Evolutionary conservation across 2,113 vertebrate genomes (phyloP).

Genomic region (Lethenteron camtschaticum): DNA sequence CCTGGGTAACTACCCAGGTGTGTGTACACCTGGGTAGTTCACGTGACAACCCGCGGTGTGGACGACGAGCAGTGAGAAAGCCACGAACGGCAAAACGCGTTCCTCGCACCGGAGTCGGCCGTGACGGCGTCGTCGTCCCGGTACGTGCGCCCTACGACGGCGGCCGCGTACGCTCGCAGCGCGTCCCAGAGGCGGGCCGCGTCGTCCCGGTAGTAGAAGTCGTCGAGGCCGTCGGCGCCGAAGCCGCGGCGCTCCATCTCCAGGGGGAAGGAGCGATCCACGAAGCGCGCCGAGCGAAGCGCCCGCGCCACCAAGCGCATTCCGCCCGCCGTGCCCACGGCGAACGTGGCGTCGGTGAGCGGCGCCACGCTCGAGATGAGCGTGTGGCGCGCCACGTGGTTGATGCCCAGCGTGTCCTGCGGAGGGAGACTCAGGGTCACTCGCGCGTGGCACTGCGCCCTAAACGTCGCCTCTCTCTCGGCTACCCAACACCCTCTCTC

Average conservation of each 20-base stretch:
- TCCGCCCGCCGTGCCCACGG: background rate
- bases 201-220: background rate
- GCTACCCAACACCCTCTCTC: no score
- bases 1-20: no score
- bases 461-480: no score
- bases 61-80: no score
- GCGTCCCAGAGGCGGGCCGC: background rate
- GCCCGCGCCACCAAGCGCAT: background rate
- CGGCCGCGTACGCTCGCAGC: background rate
- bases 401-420: constrained; percentile 5
- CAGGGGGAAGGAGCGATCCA: background rate
- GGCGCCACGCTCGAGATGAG: background rate
- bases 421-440: background rate
- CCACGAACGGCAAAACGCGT: no score
- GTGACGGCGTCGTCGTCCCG: background rate
- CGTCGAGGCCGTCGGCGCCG: background rate
- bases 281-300: background rate
- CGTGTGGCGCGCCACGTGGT: constrained; percentile 4
- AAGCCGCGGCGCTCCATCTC: constrained; percentile 3
- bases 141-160: background rate
- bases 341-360: background rate
- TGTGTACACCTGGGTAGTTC: no score
- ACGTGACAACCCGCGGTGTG: no score
- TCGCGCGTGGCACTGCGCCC: no score
- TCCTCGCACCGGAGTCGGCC: no score